These are phyloP conservation scores for Corythaeola cristata DNA, from an alignment of 2,113 vertebrate genomes.

Conservation along the genomic window DNA sequence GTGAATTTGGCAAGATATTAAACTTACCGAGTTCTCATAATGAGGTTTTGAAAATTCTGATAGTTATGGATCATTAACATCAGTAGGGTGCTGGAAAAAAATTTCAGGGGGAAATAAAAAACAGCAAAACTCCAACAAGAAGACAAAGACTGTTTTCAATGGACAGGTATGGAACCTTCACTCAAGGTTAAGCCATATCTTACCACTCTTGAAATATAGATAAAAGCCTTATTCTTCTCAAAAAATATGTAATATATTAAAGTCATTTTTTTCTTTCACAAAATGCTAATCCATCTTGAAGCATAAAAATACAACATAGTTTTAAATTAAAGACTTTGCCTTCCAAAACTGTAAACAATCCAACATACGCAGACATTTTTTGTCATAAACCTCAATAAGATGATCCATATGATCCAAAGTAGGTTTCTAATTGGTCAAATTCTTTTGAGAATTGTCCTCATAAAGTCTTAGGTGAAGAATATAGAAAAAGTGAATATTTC, in stretches of 20 bases:
- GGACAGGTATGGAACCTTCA: background rate
- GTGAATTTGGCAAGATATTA: background rate
- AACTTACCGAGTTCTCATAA: background rate
- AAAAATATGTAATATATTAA: background rate
- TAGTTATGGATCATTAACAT: background rate
- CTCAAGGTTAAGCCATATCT: background rate
- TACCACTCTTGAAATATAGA: background rate
- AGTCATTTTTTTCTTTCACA: background rate
- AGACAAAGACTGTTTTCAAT: background rate
- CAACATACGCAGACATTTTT: background rate
- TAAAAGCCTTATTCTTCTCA: fast-evolving
- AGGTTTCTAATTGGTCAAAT: background rate
- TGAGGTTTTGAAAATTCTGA: background rate
- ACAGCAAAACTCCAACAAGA: background rate
- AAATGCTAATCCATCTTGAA: background rate
- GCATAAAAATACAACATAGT: background rate
- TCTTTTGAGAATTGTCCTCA: background rate
- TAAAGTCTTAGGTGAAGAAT: background rate
- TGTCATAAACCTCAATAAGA: background rate
- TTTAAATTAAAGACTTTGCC: background rate
- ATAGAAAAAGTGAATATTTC: background rate
- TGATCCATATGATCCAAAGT: background rate
- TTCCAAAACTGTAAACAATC: background rate
- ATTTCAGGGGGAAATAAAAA: background rate
- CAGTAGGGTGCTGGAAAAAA: background rate